These are phyloP conservation scores for Rhadinocentrus ornatus DNA, from an alignment of 2,797 vertebrate species.

Conservation along the genomic window DNA sequence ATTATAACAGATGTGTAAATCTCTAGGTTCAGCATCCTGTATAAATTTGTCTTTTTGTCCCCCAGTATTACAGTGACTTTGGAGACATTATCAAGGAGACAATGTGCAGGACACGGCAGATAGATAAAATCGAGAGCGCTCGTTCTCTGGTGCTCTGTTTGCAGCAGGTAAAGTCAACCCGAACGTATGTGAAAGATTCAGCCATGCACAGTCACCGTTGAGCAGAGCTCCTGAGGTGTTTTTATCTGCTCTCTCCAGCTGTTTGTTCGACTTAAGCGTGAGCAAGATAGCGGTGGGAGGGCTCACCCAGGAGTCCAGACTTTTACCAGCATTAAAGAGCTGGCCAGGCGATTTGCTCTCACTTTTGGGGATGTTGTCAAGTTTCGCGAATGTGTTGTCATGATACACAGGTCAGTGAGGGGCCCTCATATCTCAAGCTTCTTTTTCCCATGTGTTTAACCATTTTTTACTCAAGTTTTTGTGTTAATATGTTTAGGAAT, in stretches of 20 bases:
- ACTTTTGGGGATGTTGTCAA: slow-evolving; percentile 91
- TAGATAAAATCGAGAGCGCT: slow-evolving; percentile 87
- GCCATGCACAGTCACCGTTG: neutral
- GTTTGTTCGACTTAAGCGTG: slow-evolving; percentile 83
- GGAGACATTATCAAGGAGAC: slow-evolving; percentile 96
- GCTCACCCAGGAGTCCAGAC: slow-evolving; percentile 82
- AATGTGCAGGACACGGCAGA: slow-evolving; percentile 86
- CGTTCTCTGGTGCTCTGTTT: slow-evolving; percentile 87
- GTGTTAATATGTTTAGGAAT: slow-evolving; percentile 76
- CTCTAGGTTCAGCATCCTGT: neutral
- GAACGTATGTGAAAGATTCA: neutral
- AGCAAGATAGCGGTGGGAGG: slow-evolving; percentile 76
- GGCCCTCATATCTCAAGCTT: neutral
- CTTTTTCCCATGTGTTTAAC: neutral
- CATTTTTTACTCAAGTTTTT: neutral
- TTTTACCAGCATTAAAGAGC: slow-evolving; percentile 92
- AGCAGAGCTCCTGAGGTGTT: slow-evolving; percentile 16
- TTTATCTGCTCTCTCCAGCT: slow-evolving; percentile 75
- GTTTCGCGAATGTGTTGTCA: slow-evolving; percentile 89
- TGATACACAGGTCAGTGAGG: slow-evolving; percentile 90
- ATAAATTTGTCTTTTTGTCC: slow-evolving; percentile 10
- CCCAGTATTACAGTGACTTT: slow-evolving; percentile 86
- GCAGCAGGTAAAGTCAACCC: slow-evolving; percentile 84
- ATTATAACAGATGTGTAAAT: neutral
- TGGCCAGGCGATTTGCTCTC: slow-evolving; percentile 91